Percentiles rank a stretch among this genome's conserved stretches.
Conservation (phyloP, 2,888 invertebrate genomes). For the Leptopterna dolabrata region DNA sequence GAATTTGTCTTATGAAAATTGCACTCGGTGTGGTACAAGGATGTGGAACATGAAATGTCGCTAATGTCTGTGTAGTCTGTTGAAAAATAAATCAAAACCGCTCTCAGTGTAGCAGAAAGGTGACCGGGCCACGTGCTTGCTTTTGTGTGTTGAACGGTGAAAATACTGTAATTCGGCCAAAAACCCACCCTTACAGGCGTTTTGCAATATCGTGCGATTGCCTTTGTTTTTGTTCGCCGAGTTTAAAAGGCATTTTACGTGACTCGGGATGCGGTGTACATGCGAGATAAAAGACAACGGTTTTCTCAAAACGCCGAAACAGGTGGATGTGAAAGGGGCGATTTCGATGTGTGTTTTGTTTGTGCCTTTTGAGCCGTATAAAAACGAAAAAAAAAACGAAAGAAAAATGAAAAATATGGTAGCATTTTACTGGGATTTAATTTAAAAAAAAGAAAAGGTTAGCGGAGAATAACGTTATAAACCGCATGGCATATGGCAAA, state of each 20-base stretch:
- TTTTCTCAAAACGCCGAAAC: background rate
- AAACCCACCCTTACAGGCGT: background rate
- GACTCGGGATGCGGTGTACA: background rate
- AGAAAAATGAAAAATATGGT: background rate
- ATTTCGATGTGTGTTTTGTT: background rate
- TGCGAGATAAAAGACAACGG: conserved; percentile 12
- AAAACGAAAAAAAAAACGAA: background rate
- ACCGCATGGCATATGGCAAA: conserved; percentile 25
- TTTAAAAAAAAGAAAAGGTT: background rate
- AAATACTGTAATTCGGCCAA: background rate
- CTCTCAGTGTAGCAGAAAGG: too few relatives aligned
- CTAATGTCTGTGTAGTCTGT: too few relatives aligned
- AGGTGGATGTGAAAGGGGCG: background rate
- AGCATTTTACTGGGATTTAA: background rate
- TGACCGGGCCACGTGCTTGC: background rate
- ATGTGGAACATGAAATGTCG: too few relatives aligned
- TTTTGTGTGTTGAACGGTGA: background rate
- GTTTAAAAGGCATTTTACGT: background rate
- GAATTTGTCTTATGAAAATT: too few relatives aligned
- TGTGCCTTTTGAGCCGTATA: background rate
- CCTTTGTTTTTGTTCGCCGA: background rate
- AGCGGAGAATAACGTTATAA: background rate
- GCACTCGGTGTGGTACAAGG: too few relatives aligned
- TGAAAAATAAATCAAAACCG: too few relatives aligned
- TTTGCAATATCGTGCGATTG: background rate